Percentiles rank a stretch among this genome's conserved stretches.
Evolutionary conservation across 92 coral and sea anemone genomes (phyloP).

Genomic region (Ricordea florida): DNA sequence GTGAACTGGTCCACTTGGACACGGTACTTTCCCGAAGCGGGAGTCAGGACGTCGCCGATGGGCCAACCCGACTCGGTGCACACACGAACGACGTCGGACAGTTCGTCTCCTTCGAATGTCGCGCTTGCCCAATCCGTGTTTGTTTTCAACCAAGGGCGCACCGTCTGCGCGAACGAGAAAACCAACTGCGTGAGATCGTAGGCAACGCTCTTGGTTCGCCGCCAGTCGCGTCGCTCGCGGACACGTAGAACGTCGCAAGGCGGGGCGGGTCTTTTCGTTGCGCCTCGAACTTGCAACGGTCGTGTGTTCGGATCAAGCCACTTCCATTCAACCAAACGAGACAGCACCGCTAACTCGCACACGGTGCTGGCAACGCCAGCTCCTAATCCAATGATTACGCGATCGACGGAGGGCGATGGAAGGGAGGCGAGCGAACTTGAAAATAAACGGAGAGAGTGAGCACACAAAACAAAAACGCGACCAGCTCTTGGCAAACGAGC

Average conservation of each 20-base stretch:
- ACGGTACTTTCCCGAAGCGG: not conserved
- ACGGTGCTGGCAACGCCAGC: too few relatives aligned
- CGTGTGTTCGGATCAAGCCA: not conserved
- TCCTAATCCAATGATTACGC: too few relatives aligned
- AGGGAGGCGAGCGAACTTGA: too few relatives aligned
- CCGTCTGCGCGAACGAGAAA: not conserved
- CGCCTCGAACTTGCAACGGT: not conserved
- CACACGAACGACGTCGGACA: not conserved
- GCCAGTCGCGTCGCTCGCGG: not conserved
- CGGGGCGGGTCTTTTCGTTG: not conserved
- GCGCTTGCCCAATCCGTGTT: not conserved
- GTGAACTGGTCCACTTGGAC: not conserved
- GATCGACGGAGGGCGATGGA: too few relatives aligned
- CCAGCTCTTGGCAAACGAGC: too few relatives aligned
- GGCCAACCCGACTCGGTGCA: not conserved
- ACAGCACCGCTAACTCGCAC: not conserved
- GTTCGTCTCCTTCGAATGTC: not conserved
- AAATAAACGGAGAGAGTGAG: too few relatives aligned
- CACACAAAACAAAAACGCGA: too few relatives aligned
- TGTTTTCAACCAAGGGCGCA: not conserved
- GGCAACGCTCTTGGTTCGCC: not conserved
- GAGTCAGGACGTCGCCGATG: not conserved
- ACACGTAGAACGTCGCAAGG: not conserved
- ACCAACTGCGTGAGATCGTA: not conserved
- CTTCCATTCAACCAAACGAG: not conserved